Base-by-base conservation (phyloP, 2,797 vertebrate species). In the Halcyon smyrnensis region DNA sequence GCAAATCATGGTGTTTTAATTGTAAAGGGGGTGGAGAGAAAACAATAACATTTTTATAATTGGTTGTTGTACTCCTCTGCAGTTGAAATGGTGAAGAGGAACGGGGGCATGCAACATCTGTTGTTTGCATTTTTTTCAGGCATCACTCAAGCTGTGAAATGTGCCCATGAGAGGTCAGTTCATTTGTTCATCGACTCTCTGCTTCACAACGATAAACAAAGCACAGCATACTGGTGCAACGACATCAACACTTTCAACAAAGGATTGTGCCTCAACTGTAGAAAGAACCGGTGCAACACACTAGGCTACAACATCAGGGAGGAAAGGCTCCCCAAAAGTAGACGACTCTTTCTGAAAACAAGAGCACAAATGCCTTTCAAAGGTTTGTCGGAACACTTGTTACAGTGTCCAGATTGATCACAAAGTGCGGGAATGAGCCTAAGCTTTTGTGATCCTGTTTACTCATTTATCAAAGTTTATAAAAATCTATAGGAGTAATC, bases 161-260 rank as follows among this genome's bases (percentile, higher is more conserved):
- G 99, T 57, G 98, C 99, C 81, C 99, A 99, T 2, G 99, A 99
- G 97, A 98, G 99, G 18, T 99, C 99, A 0, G 99, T 99, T 48
- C 99, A 99, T 88, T 98, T 99, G 19, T 99, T 99, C 96, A 99
- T 99, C 0, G 99, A 99, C 97, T 99, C 99, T 6, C 78, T 99
- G 82, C 97, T 98, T 74, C 98, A 99, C 64, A 89, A 97, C 5
- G 96, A 98, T 89, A 98, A 98, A 97, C 99, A 98, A 96, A 99
- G 98, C 96, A 98, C 54, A n/a, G 99, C 98, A 63, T 99, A 99
- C 98, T 97, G 97, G 97, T 99, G 99, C 98, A 98, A 95, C 0
- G 97, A 99, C 95, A 98, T 99, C 97, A 97, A 92, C 27, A 98
- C 98, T 12, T 99, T 99, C 86, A 97, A 98, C 95, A 99, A 98